Percentiles rank a stretch among this genome's conserved stretches.
Conservation (phyloP, 2,113 vertebrate genomes). For the Hystrix cristata region DNA sequence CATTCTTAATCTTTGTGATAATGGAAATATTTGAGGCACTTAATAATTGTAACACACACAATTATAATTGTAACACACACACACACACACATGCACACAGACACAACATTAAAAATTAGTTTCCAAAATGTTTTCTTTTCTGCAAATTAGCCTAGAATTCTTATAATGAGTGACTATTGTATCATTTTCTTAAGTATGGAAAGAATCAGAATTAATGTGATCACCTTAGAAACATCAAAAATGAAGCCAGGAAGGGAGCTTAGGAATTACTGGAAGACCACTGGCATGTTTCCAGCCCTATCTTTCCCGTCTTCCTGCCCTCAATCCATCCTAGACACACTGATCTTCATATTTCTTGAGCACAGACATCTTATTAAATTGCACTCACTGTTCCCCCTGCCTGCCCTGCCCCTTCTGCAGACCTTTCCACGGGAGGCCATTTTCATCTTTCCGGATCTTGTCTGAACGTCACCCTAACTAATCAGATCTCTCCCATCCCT, state of each 20-base stretch:
- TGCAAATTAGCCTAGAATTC: not conserved
- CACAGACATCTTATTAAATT: not conserved
- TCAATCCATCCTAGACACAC: not conserved
- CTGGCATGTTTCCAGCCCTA: not conserved
- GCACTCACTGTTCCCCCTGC: not conserved
- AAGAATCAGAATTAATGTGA: not conserved
- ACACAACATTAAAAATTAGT: not conserved
- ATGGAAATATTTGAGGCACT: not conserved
- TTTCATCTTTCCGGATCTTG: not conserved
- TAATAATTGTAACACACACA: not conserved
- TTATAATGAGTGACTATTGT: not conserved
- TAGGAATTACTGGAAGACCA: not conserved
- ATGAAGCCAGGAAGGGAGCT: not conserved
- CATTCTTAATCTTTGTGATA: not conserved
- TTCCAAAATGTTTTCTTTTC: fast-evolving
- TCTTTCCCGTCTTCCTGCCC: not conserved
- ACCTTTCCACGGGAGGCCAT: not conserved
- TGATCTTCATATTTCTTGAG: not conserved
- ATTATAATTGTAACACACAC: not conserved
- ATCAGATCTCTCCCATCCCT: not conserved
- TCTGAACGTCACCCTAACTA: not conserved
- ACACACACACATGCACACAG: not conserved
- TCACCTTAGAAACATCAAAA: not conserved
- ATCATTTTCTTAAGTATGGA: not conserved
- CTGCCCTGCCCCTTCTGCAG: not conserved